Percentiles rank a stretch among this genome's conserved stretches.
Evolutionary conservation across 2,113 vertebrate genomes (phyloP).

Genomic region (Budorcas taxicolor): DNA sequence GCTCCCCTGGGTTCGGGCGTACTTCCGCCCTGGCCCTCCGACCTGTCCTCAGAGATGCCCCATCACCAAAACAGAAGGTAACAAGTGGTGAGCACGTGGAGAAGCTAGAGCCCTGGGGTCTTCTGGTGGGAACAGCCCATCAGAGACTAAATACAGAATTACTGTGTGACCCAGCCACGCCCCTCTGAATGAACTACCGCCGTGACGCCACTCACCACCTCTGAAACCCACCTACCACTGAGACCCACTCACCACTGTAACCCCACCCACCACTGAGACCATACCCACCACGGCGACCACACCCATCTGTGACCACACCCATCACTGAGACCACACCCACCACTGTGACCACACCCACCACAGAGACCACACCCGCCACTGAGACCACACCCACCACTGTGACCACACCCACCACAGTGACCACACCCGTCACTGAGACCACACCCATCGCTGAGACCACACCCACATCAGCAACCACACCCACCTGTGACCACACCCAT

Average conservation of each 20-base stretch:
- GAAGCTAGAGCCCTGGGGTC: rapidly evolving
- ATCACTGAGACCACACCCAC: background rate
- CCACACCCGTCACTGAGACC: too few species aligned
- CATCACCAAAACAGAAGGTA: background rate
- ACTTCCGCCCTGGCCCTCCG: background rate
- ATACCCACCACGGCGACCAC: too few species aligned
- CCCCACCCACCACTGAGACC: background rate
- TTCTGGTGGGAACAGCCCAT: background rate
- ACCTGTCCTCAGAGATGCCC: background rate
- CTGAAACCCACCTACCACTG: background rate
- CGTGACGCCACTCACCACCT: background rate
- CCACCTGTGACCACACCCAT: too few species aligned
- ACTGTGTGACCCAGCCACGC: rapidly evolving
- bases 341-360: background rate
- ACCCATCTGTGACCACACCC: too few species aligned
- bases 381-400: rapidly evolving
- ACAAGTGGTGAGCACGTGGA: background rate
- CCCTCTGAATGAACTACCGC: background rate
- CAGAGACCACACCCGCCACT: background rate
- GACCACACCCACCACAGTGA: background rate
- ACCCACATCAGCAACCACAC: too few species aligned
- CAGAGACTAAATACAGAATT: rapidly evolving
- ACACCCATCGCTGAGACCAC: background rate
- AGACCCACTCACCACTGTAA: background rate
- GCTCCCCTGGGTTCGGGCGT: rapidly evolving